Conservation (phyloP, 1,140 invertebrate species). For the Arctopsyche grandis region DNA sequence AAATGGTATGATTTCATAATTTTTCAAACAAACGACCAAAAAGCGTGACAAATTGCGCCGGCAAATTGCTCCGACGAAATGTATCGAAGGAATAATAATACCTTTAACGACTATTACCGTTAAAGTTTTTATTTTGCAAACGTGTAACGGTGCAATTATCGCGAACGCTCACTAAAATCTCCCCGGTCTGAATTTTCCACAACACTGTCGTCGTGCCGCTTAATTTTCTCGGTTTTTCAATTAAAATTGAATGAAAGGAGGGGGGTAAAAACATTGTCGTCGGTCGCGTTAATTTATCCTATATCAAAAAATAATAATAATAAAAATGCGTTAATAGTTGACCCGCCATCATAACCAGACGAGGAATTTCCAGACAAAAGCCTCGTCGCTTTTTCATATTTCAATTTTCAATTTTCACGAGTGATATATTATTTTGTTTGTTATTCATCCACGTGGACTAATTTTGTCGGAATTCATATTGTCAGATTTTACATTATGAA, state of each 20-base stretch:
- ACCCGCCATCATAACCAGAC: no score
- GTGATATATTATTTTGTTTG: no score
- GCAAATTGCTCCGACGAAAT: constrained; percentile 31
- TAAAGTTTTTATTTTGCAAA: background rate
- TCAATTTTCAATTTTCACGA: no score
- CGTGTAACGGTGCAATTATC: no score
- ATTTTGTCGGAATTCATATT: no score
- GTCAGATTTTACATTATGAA: no score
- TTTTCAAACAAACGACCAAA: constrained; percentile 43
- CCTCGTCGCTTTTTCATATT: no score
- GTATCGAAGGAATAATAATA: constrained; percentile 27
- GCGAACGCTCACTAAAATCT: no score
- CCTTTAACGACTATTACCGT: background rate
- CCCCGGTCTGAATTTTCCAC: no score
- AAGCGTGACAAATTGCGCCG: constrained; percentile 44
- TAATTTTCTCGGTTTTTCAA: constrained; percentile 6
- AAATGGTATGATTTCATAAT: constrained; percentile 47
- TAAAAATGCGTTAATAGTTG: background rate
- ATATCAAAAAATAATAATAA: background rate
- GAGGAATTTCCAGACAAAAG: background rate
- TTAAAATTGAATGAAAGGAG: constrained; percentile 2
- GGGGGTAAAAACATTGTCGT: background rate
- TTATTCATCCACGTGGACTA: no score
- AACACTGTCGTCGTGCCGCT: background rate
- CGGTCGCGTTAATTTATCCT: background rate